phyloP scores from a whole-genome alignment of 2,113 vertebrate species.

The Lepus europaeus region DNA sequence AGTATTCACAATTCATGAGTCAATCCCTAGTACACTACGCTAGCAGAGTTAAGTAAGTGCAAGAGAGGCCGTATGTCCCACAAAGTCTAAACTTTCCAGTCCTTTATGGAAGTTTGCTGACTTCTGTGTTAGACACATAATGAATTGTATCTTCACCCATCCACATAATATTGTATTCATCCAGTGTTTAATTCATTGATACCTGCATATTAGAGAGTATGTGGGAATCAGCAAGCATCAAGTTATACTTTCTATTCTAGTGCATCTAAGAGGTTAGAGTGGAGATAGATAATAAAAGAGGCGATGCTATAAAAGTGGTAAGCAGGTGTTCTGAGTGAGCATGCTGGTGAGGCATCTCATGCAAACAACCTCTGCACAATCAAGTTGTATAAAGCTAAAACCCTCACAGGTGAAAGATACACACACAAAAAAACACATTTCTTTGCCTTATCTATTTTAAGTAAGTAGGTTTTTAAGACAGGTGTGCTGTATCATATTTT shows the following conservation, averaged over 20 bases:
- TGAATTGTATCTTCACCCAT: background rate
- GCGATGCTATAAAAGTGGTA: background rate
- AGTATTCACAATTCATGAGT: too few relatives aligned
- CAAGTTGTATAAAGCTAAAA: background rate
- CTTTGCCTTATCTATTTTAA: background rate
- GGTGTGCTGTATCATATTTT: background rate
- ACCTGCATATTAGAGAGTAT: background rate
- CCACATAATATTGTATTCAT: background rate
- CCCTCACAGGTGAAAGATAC: background rate
- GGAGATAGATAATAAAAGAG: background rate
- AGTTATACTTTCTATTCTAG: background rate
- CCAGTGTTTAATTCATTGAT: background rate
- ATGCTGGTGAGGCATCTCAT: accelerated
- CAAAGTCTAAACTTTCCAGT: background rate
- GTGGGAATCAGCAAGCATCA: background rate
- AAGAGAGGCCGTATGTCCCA: background rate
- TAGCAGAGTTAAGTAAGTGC: background rate
- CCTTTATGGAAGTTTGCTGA: background rate
- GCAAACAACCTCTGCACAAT: background rate
- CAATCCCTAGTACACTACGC: background rate
- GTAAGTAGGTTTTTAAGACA: background rate
- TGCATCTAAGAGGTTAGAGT: too few relatives aligned
- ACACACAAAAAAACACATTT: too few relatives aligned
- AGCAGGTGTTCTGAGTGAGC: background rate
- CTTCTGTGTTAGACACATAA: background rate